These are phyloP conservation scores for Gasterosteus aculeatus DNA, from an alignment of 2,113 vertebrate species.

Conservation along the genomic window DNA sequence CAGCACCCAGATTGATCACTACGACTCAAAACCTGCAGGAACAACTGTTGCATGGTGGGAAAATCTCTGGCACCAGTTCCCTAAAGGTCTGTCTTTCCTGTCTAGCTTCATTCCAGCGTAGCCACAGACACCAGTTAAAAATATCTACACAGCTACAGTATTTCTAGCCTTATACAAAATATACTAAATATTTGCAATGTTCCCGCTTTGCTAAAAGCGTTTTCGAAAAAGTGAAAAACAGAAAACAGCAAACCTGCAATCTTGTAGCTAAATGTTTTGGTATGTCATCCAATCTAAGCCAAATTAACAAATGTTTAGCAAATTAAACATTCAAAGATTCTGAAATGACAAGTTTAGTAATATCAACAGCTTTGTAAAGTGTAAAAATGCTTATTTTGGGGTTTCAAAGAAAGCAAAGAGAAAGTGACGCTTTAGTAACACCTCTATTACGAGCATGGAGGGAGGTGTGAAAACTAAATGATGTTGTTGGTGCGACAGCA, in stretches of 20 bases:
- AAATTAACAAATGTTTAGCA: not conserved
- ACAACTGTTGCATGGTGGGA: slow-evolving; percentile 52
- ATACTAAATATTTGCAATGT: not conserved
- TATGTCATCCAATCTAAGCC: not conserved
- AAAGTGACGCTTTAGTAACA: slow-evolving; percentile 42
- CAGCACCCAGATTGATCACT: slow-evolving; percentile 35
- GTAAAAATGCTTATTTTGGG: slow-evolving; percentile 8
- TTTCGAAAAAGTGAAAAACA: not conserved
- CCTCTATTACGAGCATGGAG: slow-evolving; percentile 33
- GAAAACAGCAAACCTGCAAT: not conserved
- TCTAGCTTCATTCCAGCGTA: slow-evolving; percentile 11
- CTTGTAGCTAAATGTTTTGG: not conserved
- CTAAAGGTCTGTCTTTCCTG: slow-evolving; percentile 11
- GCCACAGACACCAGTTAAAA: slow-evolving; percentile 15
- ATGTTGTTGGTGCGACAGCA: slow-evolving; percentile 38
- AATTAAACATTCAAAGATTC: not conserved
- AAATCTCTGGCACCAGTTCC: slow-evolving; percentile 39
- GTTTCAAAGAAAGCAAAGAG: slow-evolving; percentile 6
- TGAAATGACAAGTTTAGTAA: not conserved
- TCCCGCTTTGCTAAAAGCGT: not conserved
- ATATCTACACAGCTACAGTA: not conserved
- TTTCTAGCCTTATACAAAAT: not conserved
- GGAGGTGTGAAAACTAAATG: slow-evolving; percentile 54
- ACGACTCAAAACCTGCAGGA: slow-evolving; percentile 31
- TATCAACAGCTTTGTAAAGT: slow-evolving; percentile 2